A percentile compares a stretch with the other conserved stretches of the same genome.
Conservation (phyloP, 2,888 invertebrate species). For the Parelbella ahira region DNA sequence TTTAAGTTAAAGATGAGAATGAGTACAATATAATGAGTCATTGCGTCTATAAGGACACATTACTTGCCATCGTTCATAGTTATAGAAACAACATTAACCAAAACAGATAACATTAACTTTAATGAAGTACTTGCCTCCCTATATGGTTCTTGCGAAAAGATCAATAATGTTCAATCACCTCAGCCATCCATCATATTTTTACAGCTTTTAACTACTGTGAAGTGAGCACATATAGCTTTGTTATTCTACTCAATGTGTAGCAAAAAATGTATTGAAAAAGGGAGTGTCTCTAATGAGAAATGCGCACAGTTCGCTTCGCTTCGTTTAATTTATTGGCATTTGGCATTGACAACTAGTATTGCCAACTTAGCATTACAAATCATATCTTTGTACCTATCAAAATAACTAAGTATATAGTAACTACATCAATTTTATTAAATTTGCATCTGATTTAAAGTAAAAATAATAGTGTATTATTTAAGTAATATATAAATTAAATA, state of each 20-base stretch:
- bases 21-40: not conserved
- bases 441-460: too few relatives aligned
- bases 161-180: slow-evolving; percentile 18
- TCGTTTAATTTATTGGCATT: slow-evolving; percentile 20
- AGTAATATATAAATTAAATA: too few relatives aligned
- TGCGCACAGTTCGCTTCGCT: slow-evolving; percentile 9
- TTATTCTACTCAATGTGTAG: too few relatives aligned
- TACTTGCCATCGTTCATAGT: too few relatives aligned
- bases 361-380: not conserved
- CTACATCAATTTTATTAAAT: too few relatives aligned
- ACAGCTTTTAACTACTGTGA: not conserved
- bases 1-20: slow-evolving; percentile 3
- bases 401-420: too few relatives aligned
- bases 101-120: slow-evolving; percentile 1
- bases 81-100: too few relatives aligned
- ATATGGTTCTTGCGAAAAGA: slow-evolving; percentile 15
- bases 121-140: slow-evolving; percentile 11
- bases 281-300: slow-evolving; percentile 27
- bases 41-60: not conserved
- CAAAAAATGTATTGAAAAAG: too few relatives aligned
- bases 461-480: too few relatives aligned
- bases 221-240: slow-evolving; percentile 1
- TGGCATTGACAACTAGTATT: slow-evolving; percentile 27
- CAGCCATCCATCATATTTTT: slow-evolving; percentile 10
- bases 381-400: too few relatives aligned